Conservation (phyloP, 2,113 vertebrate genomes). For the Petromus typicus region DNA sequence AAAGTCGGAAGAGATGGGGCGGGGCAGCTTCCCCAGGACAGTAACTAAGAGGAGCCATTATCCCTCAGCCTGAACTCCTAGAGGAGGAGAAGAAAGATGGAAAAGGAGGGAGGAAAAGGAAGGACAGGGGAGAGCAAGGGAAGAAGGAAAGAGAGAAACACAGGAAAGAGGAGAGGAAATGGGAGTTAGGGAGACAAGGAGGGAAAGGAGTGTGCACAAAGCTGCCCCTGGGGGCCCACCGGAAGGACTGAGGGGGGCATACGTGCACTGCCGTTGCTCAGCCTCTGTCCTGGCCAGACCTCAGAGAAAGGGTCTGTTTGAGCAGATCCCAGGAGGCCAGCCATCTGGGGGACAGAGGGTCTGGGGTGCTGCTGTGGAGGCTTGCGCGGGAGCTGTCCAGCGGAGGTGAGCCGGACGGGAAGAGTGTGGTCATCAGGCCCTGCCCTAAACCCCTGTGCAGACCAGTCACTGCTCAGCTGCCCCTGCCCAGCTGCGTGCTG, state of each 20-base stretch:
- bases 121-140: neutral
- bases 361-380: neutral
- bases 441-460: neutral
- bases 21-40: neutral
- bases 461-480: neutral
- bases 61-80: neutral
- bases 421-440: neutral
- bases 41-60: neutral
- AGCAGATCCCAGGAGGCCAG: neutral
- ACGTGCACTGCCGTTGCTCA: neutral
- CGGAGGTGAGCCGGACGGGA: neutral
- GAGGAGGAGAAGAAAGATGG: neutral
- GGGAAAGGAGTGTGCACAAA: too few relatives aligned
- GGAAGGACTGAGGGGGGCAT: neutral
- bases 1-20: neutral
- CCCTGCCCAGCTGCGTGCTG: neutral
- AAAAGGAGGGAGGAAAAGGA: neutral
- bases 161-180: accelerated
- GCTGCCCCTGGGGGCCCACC: neutral
- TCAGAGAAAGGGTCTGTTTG: neutral
- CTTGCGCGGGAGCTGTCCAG: neutral
- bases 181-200: neutral
- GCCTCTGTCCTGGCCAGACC: neutral
- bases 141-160: accelerated
- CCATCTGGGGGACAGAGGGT: neutral